Evolutionary conservation across 2,797 vertebrate genomes (phyloP), one percentile per base, ranked within the genome.

Genomic region (Acanthornis magna): DNA sequence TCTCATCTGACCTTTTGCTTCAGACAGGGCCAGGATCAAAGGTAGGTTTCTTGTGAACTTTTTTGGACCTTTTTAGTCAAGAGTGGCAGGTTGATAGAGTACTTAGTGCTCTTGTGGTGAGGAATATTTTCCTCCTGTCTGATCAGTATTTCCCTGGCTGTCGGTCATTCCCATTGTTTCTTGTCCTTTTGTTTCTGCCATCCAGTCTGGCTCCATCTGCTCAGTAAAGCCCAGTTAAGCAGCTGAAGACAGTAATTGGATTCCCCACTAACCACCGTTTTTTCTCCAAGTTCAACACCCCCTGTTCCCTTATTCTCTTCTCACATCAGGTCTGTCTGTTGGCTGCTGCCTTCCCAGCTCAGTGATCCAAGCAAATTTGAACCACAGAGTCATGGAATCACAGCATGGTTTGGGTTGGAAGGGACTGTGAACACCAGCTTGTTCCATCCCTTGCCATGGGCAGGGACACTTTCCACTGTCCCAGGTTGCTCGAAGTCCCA

Each of bases 401-500:
- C 30, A 25, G 40, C 18, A 18, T 36, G 67, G 30, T 48, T 78
- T 73, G 30, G 16, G 16, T 32, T 54, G 47, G 30, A 73, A 67
- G 30, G 47, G 34, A 60, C 40, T 26, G 2, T 5, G 5, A 34
- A 54, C 4, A 36, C 36, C 36, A 36, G 36, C 5, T 10, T 9
- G 3, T 47, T 5, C 30, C 45, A 47, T 7, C 30, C 10, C 9
- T 0, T 60, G 26, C 40, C 6, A 4, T 43, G 19, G 17, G 1
- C 48, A 76, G 50, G 43, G 50, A 30, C 29, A 34, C 7, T 20
- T 76, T 2, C 29, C 72, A 32, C 21, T 12, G 2, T 0, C 1
- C 72, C 65, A 89, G 8, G 7, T 0, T 5, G 14, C 9, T 77
- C 45, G 57, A 57, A 50, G 16, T 19, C 23, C 48, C 0, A 0